A percentile compares a stretch with the other conserved stretches of the same genome.
These are phyloP conservation scores for Trichonephila clavipes DNA, from an alignment of 1,140 invertebrate species.

Conservation along the genomic window DNA sequence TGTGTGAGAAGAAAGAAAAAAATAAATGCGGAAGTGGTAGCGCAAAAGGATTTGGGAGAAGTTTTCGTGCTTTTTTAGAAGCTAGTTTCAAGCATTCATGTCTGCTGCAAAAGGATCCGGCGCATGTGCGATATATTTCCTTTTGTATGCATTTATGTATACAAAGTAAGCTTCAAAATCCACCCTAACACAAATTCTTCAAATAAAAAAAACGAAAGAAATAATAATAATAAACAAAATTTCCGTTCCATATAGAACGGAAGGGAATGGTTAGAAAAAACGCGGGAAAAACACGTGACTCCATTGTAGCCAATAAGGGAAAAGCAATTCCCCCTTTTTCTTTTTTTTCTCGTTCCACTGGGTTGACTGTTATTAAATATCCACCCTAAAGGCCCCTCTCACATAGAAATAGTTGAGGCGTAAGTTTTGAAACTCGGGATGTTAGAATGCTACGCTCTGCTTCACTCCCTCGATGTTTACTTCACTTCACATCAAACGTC, in stretches of 20 bases:
- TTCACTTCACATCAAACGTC: constrained; percentile 41
- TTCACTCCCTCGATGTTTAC: constrained; percentile 40
- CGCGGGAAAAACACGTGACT: background rate
- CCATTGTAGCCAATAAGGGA: constrained; percentile 21
- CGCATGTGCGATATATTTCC: background rate
- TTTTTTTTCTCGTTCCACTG: constrained; percentile 17
- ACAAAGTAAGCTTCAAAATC: constrained; percentile 12
- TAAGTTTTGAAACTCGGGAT: constrained; percentile 32
- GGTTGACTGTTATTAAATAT: constrained; percentile 42
- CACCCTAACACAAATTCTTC: constrained; percentile 5
- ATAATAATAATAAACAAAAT: background rate
- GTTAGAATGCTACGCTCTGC: constrained; percentile 3
- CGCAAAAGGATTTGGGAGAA: background rate
- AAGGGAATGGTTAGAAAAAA: background rate
- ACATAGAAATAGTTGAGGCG: constrained; percentile 44
- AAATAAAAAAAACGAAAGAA: background rate
- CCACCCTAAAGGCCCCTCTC: constrained; percentile 14
- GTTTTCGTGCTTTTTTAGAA: constrained; percentile 6
- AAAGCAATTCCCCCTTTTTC: background rate
- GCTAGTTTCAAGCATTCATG: constrained; percentile 1
- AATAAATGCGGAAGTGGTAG: background rate
- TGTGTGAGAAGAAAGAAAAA: background rate
- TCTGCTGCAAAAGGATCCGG: background rate
- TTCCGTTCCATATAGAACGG: background rate
- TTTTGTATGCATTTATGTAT: constrained; percentile 23